Evolutionary conservation across 2,113 vertebrate species (phyloP), one percentile per base, ranked within the genome.

Genomic region (Trogon surrucura): DNA sequence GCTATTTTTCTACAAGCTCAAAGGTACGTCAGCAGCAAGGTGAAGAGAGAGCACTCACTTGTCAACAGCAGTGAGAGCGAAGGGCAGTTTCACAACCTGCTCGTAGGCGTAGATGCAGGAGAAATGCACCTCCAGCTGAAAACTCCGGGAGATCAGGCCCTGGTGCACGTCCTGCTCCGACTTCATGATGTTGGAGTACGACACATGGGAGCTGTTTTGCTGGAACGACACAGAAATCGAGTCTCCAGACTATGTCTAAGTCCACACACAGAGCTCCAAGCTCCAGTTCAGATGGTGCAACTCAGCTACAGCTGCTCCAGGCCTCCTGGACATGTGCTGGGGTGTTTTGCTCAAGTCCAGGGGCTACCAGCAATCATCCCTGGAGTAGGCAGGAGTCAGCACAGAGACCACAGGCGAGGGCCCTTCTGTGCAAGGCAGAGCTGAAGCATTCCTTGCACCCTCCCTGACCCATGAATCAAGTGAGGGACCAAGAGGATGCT

Each of bases 191-290:
- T 97, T 97, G 80, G 87, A 53, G 47, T 97, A 97, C 0, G 83
- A 96, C 62, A 98, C 83, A 0, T 97, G 97, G 44, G 97, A 97
- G 32, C 54, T 38, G 53, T 98, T 98, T 94, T 96, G 91, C 97
- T 98, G 95, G 20, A 95, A 93, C 0, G 5, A 88, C 57, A 94
- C 12, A 94, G 75, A 93, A 88, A 62, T 14, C n/a, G 64, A 48
- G 22, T 11, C 53, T 79, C 18, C 25, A 83, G 71, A 75, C 12
- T 14, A 21, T 1, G 6, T n/a, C 30, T 53, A 64, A 81, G 44
- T 26, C 27, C 58, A n/a, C 23, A 44, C 22, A 50, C 20, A 41
- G 56, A 74, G 20, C 32, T 83, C 36, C 41, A 81, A 56, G 32
- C 30, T 23, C 16, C 14, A 6, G 32, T 21, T 79, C 66, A 82